Evolutionary conservation across 2,113 vertebrate species (phyloP).

Genomic region (Salvelinus sp.): DNA sequence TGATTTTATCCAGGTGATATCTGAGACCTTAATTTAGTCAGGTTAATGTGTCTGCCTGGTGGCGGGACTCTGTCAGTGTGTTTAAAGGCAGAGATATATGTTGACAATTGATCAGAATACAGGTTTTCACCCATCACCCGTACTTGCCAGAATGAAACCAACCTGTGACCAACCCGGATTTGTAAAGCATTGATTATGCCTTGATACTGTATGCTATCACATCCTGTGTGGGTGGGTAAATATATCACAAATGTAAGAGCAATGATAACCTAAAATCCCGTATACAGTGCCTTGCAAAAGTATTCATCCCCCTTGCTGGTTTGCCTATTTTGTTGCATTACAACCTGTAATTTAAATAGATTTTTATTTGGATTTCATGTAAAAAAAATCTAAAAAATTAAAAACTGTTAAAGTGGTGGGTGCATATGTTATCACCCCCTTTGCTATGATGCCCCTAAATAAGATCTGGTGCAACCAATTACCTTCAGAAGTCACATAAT

Average conservation of each 20-base stretch:
- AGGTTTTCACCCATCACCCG: background rate
- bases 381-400: fast-evolving
- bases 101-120: constrained; percentile 7
- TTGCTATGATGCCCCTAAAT: no score
- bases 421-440: no score
- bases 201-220: background rate
- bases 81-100: background rate
- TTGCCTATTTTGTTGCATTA: no score
- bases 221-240: background rate
- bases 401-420: no score
- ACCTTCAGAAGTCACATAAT: no score
- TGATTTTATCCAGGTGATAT: constrained; percentile 1
- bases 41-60: constrained; percentile 1
- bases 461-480: no score
- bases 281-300: no score
- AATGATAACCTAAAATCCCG: no score
- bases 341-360: no score
- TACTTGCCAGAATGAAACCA: background rate
- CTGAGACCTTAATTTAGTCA: constrained; percentile 2
- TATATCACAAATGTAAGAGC: background rate
- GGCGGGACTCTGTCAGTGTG: background rate
- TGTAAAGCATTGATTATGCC: background rate
- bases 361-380: no score
- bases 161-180: background rate
- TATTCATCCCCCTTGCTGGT: no score